Evolutionary conservation across 2,888 invertebrate species (phyloP).

Genomic region (Microchrysa polita): DNA sequence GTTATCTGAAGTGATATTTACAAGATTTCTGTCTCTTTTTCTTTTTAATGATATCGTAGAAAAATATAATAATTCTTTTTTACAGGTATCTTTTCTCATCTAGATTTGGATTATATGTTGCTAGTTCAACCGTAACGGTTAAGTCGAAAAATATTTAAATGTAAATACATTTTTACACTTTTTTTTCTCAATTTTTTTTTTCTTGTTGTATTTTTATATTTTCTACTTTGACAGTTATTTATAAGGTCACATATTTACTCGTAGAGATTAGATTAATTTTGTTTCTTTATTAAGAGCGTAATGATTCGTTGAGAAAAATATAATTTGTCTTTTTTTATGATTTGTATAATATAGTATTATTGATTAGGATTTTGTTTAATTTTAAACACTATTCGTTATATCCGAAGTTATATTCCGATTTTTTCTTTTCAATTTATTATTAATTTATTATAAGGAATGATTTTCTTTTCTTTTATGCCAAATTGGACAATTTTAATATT

Average conservation of each 20-base stretch:
- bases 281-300: background rate
- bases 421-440: background rate
- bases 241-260: conserved; percentile 44
- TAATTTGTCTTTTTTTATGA: no score
- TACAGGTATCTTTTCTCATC: conserved; percentile 23
- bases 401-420: background rate
- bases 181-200: conserved; percentile 6
- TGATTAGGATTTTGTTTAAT: background rate
- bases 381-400: background rate
- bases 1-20: conserved; percentile 39
- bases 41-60: conserved; percentile 46
- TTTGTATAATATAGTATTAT: background rate
- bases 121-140: background rate
- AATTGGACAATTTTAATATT: background rate
- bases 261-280: conserved; percentile 14
- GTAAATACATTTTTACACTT: no score
- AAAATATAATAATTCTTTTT: conserved; percentile 48
- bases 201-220: background rate
- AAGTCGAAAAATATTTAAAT: background rate
- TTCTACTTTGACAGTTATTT: conserved; percentile 10
- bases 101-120: background rate
- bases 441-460: background rate
- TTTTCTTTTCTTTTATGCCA: background rate
- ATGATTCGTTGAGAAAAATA: conserved; percentile 33
- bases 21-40: no score